These are phyloP conservation scores for Natator depressus DNA, from an alignment of 2,113 vertebrate species.

Conservation along the genomic window DNA sequence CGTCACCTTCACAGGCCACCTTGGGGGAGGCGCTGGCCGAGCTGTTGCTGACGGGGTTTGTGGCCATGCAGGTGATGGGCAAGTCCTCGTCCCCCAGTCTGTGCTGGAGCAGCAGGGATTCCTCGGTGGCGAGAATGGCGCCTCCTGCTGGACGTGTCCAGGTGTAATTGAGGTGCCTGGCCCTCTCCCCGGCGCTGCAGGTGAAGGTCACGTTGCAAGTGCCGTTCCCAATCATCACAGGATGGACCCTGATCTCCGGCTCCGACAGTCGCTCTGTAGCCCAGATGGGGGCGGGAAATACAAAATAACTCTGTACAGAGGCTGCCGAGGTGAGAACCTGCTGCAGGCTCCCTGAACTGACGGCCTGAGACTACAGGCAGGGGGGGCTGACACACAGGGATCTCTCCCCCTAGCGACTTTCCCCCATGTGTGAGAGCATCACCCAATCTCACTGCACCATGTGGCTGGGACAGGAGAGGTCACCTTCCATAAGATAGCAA, in stretches of 20 bases:
- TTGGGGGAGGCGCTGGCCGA: not conserved
- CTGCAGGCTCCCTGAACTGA: not conserved
- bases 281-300: not conserved
- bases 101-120: not conserved
- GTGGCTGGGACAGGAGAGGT: not conserved
- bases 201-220: not conserved
- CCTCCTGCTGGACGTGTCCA: not conserved
- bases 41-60: not conserved
- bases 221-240: not conserved
- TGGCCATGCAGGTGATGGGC: not conserved
- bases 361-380: not conserved
- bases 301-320: not conserved
- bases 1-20: not conserved
- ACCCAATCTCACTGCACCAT: not conserved
- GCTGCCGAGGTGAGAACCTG: not conserved
- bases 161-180: not conserved
- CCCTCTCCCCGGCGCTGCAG: not conserved
- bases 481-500: not conserved
- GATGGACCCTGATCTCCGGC: not conserved
- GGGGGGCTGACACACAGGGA: not conserved
- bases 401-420: not conserved
- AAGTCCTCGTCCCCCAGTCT: not conserved
- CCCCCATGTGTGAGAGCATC: not conserved
- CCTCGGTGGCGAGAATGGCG: not conserved
- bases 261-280: not conserved